phyloP scores from a whole-genome alignment of 2,113 vertebrate species.

The Dipodomys spectabilis region DNA sequence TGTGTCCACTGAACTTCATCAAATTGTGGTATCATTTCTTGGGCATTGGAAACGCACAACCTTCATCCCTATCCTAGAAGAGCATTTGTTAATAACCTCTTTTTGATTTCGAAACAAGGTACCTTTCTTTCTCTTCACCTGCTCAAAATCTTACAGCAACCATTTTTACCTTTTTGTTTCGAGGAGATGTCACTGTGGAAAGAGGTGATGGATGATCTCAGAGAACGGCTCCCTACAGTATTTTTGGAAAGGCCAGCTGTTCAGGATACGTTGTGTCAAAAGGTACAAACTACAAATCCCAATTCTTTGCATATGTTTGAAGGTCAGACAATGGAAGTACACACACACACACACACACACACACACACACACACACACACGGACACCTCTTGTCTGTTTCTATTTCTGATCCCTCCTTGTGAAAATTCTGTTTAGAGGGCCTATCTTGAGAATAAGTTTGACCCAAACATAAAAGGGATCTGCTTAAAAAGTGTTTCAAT shows the following conservation, averaged over 20 bases:
- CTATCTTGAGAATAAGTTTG: constrained; percentile 33
- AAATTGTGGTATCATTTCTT: background rate
- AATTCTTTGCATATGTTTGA: constrained; percentile 68
- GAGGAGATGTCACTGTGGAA: constrained; percentile 58
- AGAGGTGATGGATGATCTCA: constrained; percentile 75
- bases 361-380: background rate
- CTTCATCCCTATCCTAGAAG: background rate
- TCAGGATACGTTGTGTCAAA: constrained; percentile 74
- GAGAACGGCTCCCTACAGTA: constrained; percentile 62
- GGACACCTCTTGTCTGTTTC: constrained; percentile 32
- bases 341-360: background rate
- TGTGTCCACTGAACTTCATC: background rate
- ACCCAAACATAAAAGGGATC: constrained; percentile 7
- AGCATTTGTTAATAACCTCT: background rate
- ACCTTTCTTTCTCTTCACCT: constrained; percentile 34
- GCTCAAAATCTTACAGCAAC: background rate
- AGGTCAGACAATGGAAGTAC: constrained; percentile 72
- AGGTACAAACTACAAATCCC: constrained; percentile 64
- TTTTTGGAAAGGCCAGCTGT: constrained; percentile 77
- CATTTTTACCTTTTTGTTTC: constrained; percentile 59
- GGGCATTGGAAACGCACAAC: background rate
- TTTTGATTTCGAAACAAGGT: constrained; percentile 5
- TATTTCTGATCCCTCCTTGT: constrained; percentile 19
- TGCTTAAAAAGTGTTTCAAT: constrained; percentile 26
- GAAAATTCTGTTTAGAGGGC: constrained; percentile 21